A percentile compares a stretch with the other conserved stretches of the same genome.
These are phyloP conservation scores for Propithecus perrieri DNA, from an alignment of 2,797 vertebrate species.

Conservation along the genomic window DNA sequence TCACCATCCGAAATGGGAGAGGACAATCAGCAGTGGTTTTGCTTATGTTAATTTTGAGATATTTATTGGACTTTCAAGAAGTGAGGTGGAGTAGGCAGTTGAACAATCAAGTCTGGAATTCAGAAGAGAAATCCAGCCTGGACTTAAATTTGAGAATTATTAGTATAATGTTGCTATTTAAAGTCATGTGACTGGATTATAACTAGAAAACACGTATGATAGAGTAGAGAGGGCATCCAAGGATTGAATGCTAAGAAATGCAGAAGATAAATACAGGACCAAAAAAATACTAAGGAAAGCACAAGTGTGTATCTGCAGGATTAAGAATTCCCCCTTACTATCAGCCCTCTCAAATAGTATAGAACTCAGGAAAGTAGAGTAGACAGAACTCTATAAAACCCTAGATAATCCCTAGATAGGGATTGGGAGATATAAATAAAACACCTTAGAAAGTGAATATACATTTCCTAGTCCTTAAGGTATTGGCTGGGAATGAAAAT, in stretches of 20 bases:
- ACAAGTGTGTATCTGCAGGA: not conserved
- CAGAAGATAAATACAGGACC: not conserved
- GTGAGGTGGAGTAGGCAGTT: not conserved
- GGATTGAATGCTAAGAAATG: not conserved
- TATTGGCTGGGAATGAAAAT: slow-evolving; percentile 43
- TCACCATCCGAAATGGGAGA: not conserved
- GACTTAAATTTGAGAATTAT: not conserved
- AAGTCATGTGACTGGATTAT: not conserved
- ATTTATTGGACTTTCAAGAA: not conserved
- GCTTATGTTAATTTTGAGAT: not conserved
- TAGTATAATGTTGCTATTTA: not conserved
- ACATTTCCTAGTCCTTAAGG: not conserved
- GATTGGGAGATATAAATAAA: not conserved
- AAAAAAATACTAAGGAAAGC: not conserved
- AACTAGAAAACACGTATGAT: not conserved
- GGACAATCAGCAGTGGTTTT: not conserved
- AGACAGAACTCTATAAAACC: not conserved
- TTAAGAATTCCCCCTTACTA: not conserved
- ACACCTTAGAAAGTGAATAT: not conserved
- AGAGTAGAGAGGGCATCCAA: not conserved
- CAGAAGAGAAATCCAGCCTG: not conserved
- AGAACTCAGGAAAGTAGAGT: not conserved
- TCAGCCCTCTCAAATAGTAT: not conserved
- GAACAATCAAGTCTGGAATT: not conserved
- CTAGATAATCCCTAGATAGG: not conserved